A percentile compares a stretch with the other conserved stretches of the same genome.
Conservation (phyloP, 2,797 vertebrate species). For the Oreochromis mossambicus region DNA sequence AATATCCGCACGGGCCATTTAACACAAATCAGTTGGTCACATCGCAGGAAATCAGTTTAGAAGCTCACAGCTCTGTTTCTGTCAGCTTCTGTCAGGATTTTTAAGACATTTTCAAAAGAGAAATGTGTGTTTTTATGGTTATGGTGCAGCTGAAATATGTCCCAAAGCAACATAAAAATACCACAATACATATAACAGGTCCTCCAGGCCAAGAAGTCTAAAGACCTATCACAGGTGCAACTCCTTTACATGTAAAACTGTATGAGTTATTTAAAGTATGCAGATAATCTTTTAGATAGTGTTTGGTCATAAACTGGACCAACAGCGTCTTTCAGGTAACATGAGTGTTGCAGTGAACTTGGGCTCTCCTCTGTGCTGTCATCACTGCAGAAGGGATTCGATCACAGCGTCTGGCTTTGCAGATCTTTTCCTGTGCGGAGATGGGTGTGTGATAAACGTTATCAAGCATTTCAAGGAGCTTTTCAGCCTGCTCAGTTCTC, state of each 20-base stretch:
- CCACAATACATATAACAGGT: conserved; percentile 22
- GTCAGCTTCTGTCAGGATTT: background rate
- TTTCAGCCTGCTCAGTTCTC: conserved; percentile 26
- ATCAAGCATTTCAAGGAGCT: conserved; percentile 19
- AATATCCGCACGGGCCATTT: background rate
- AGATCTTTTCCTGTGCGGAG: conserved; percentile 89
- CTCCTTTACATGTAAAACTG: conserved; percentile 40
- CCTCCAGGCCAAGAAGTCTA: conserved; percentile 20
- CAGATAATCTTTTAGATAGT: conserved; percentile 33
- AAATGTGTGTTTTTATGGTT: background rate
- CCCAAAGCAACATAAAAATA: background rate
- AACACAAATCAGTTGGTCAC: background rate
- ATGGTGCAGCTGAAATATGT: background rate
- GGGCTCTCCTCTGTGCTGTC: background rate
- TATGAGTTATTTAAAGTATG: conserved; percentile 46
- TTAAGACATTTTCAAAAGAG: background rate
- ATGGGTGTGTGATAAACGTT: conserved; percentile 38
- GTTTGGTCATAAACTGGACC: conserved; percentile 12
- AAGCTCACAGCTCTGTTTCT: background rate
- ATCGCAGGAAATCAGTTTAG: background rate
- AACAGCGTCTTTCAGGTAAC: conserved; percentile 26
- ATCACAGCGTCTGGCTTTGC: conserved; percentile 89
- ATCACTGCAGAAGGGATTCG: conserved; percentile 93
- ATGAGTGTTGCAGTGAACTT: background rate
- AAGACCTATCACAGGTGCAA: background rate